Percentiles rank a stretch among this genome's conserved stretches.
These are phyloP conservation scores for Mythimna ferrago DNA, from an alignment of 2,888 invertebrate species.

Conservation along the genomic window DNA sequence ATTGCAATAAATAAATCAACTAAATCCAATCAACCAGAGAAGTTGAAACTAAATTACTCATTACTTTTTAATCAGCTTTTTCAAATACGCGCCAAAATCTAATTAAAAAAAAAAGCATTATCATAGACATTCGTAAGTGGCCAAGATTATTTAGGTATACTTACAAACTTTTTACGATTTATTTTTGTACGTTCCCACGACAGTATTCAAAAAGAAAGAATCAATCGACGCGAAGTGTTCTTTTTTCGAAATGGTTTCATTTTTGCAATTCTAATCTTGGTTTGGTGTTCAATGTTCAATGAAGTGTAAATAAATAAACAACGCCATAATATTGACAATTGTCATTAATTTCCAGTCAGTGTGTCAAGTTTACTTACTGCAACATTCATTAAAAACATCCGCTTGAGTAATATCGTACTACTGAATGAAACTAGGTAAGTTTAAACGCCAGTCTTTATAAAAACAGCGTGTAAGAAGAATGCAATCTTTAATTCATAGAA, in stretches of 20 bases:
- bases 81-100: slow-evolving; percentile 14
- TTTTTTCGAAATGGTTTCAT: too few species aligned
- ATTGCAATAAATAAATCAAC: neutral
- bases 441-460: neutral
- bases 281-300: too few species aligned
- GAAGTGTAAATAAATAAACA: too few species aligned
- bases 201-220: neutral
- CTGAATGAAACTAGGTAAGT: neutral
- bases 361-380: slow-evolving; percentile 11
- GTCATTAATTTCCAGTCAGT: neutral
- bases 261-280: too few species aligned
- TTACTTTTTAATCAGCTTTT: neutral
- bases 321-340: neutral
- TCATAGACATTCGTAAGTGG: neutral
- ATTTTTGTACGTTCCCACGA: neutral
- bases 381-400: neutral
- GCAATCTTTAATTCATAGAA: slow-evolving; percentile 26
- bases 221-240: too few species aligned
- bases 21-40: neutral
- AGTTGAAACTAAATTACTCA: neutral
- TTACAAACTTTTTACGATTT: slow-evolving; percentile 10
- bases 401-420: neutral
- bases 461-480: slow-evolving; percentile 17
- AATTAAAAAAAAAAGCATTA: neutral
- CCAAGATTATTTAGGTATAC: slow-evolving; percentile 2